These are phyloP conservation scores for Meriones unguiculatus DNA, from an alignment of 2,113 vertebrate species.

Conservation along the genomic window DNA sequence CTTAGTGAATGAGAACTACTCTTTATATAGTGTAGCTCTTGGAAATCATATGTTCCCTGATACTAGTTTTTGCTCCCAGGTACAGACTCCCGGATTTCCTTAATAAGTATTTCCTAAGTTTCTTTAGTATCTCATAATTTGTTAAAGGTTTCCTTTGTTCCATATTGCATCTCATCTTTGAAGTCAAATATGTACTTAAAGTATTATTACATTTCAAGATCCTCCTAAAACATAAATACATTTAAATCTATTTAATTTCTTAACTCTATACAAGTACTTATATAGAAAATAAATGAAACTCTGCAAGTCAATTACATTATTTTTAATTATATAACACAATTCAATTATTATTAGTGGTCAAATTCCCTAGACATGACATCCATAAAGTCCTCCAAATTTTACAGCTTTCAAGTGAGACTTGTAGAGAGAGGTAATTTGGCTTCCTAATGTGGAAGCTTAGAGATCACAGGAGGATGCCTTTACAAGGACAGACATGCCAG, in stretches of 20 bases:
- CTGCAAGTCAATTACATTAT: not conserved
- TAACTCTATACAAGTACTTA: not conserved
- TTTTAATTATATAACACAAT: conserved; percentile 25
- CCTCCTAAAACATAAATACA: conserved; percentile 27
- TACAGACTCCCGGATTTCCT: not conserved
- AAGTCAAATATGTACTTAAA: not conserved
- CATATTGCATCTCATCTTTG: conserved; percentile 17
- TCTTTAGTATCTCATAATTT: not conserved
- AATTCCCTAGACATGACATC: conserved; percentile 17
- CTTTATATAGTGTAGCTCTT: not conserved
- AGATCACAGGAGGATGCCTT: not conserved
- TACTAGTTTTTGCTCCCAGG: not conserved
- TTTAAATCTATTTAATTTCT: conserved; percentile 34
- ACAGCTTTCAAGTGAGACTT: not conserved
- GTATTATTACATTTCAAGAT: not conserved
- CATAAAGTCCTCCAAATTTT: conserved; percentile 1
- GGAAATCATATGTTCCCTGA: conserved; percentile 4
- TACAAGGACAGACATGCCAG: conserved; percentile 3
- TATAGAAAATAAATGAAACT: conserved; percentile 28
- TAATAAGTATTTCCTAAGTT: not conserved
- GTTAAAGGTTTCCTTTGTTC: conserved; percentile 34
- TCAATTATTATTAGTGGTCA: conserved; percentile 34
- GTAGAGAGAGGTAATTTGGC: conserved; percentile 1
- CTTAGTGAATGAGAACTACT: conserved; percentile 1
- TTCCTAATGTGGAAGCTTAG: not conserved